Percentiles rank a stretch among this genome's conserved stretches.
These are phyloP conservation scores for Muscina levida DNA, from an alignment of 2,888 invertebrate genomes.

Conservation along the genomic window DNA sequence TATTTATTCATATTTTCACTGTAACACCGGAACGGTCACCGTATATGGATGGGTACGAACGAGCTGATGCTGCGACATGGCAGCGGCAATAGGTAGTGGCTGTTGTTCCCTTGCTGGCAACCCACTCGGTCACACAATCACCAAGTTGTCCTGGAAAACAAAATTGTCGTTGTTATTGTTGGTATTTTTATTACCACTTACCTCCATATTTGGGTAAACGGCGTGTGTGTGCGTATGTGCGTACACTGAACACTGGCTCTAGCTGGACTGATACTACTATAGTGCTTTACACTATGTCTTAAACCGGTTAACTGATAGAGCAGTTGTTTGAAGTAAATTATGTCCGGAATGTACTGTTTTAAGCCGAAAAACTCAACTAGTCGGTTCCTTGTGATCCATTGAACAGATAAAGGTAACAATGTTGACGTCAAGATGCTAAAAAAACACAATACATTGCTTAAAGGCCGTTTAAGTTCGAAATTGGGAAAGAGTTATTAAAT, in stretches of 20 bases:
- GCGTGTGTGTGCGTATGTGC: slow-evolving; percentile 58
- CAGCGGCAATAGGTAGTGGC: neutral
- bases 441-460: too few relatives aligned
- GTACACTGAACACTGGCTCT: slow-evolving; percentile 66
- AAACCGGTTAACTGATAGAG: too few relatives aligned
- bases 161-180: slow-evolving; percentile 32
- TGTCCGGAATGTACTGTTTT: too few relatives aligned
- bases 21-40: slow-evolving; percentile 28
- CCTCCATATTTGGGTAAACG: slow-evolving; percentile 24
- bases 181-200: slow-evolving; percentile 46
- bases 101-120: slow-evolving; percentile 17
- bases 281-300: too few relatives aligned
- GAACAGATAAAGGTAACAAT: too few relatives aligned
- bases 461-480: too few relatives aligned
- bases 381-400: too few relatives aligned
- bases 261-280: too few relatives aligned
- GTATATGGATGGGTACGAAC: slow-evolving; percentile 18
- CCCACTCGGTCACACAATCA: slow-evolving; percentile 24
- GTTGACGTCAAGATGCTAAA: too few relatives aligned
- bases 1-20: slow-evolving; percentile 30
- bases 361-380: too few relatives aligned
- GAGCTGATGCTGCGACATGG: neutral
- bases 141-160: slow-evolving; percentile 37
- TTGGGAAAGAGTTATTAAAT: too few relatives aligned
- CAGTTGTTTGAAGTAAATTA: too few relatives aligned